Conservation (phyloP, 2,888 invertebrate species). For the Slavum lentiscoides region DNA sequence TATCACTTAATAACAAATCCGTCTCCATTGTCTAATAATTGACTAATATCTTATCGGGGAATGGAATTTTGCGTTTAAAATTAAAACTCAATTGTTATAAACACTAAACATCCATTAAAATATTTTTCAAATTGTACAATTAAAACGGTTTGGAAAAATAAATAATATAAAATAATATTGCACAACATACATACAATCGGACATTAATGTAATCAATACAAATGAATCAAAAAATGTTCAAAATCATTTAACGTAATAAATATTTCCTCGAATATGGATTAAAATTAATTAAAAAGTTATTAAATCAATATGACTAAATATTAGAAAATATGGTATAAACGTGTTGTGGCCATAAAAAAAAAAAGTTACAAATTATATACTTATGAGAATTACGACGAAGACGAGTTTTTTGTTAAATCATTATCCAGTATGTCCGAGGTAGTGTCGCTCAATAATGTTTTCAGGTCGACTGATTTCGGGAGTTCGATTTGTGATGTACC, state of each 20-base stretch:
- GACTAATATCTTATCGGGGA: background rate
- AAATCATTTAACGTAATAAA: constrained; percentile 25
- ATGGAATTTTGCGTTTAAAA: background rate
- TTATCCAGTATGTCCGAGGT: constrained; percentile 55
- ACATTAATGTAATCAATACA: background rate
- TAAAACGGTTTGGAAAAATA: constrained; percentile 22
- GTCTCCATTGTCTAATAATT: no score
- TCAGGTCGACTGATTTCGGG: constrained; percentile 59
- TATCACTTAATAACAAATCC: background rate
- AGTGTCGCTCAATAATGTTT: constrained; percentile 57
- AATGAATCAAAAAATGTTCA: constrained; percentile 13
- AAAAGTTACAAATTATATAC: constrained; percentile 10
- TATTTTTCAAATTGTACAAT: constrained; percentile 22
- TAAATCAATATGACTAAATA: constrained; percentile 44
- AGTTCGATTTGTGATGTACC: constrained; percentile 59
- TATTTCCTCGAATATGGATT: background rate
- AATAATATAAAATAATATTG: constrained; percentile 42
- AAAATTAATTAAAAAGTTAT: constrained; percentile 31
- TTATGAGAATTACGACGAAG: constrained; percentile 36
- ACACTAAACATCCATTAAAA: constrained; percentile 34
- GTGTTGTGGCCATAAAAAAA: constrained; percentile 19
- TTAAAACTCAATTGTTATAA: constrained; percentile 18
- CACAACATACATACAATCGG: constrained; percentile 33
- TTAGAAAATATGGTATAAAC: constrained; percentile 7
- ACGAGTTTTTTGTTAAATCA: constrained; percentile 54